phyloP scores from a whole-genome alignment of 2,797 vertebrate species.

The Sebastes cheni region DNA sequence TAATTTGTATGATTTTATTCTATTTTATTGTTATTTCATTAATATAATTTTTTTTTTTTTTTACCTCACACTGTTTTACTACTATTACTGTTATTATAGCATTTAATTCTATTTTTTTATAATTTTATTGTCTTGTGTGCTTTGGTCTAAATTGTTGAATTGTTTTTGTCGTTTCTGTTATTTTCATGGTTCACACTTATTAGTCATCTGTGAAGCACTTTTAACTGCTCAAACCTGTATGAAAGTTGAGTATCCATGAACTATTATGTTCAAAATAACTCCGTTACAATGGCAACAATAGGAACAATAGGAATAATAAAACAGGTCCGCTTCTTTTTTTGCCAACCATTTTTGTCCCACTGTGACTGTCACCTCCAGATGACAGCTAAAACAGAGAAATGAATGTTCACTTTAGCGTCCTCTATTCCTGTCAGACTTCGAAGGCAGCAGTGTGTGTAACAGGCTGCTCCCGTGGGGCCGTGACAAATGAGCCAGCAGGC shows the following conservation, averaged over 20 bases:
- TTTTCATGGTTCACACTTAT: too few species aligned
- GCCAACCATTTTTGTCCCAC: background rate
- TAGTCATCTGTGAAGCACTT: too few species aligned
- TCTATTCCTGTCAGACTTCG: conserved; percentile 40
- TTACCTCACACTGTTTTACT: too few species aligned
- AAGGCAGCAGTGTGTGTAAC: conserved; percentile 63
- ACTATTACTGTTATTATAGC: too few species aligned
- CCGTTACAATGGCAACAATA: background rate
- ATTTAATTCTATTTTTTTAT: too few species aligned
- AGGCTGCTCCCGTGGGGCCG: conserved; percentile 57
- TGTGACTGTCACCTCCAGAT: conserved; percentile 15
- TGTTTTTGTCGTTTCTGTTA: too few species aligned
- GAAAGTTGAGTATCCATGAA: background rate
- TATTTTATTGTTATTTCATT: too few species aligned
- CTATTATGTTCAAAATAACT: fast-evolving
- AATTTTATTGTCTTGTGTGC: too few species aligned
- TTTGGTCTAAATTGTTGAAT: too few species aligned
- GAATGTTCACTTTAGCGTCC: conserved; percentile 27
- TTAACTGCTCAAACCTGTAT: too few species aligned
- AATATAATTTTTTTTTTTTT: too few species aligned
- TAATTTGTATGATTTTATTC: too few species aligned
- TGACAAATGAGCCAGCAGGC: conserved; percentile 74
- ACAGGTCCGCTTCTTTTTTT: background rate
- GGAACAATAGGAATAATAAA: fast-evolving
- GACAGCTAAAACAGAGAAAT: conserved; percentile 20